phyloP scores from a whole-genome alignment of 2,888 invertebrate species.

The Orchesellides sinensis region DNA sequence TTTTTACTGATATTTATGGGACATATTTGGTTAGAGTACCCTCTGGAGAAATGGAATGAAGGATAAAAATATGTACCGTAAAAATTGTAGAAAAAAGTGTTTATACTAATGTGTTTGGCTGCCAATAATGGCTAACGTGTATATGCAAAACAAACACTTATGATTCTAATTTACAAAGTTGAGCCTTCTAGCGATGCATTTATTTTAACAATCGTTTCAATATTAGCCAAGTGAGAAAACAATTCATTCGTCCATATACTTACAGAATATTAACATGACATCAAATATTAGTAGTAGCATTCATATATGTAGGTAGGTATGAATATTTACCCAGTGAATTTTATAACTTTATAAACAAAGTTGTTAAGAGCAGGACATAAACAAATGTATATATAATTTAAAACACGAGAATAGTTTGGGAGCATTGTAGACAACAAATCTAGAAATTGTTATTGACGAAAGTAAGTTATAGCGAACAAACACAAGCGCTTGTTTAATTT shows the following conservation, averaged over 20 bases:
- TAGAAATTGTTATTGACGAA: too few species aligned
- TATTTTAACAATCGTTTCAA: not conserved
- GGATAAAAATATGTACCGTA: conserved; percentile 22
- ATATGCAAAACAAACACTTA: not conserved
- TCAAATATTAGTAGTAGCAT: too few species aligned
- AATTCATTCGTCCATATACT: not conserved
- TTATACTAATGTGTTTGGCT: not conserved
- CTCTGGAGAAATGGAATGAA: conserved; percentile 37
- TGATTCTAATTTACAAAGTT: not conserved
- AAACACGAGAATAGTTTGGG: too few species aligned
- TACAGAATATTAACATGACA: too few species aligned
- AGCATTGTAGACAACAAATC: too few species aligned
- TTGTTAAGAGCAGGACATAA: too few species aligned
- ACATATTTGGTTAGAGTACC: conserved; percentile 56
- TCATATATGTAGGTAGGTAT: not conserved
- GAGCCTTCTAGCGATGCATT: too few species aligned
- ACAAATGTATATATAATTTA: too few species aligned
- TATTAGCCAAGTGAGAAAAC: not conserved
- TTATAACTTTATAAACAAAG: too few species aligned
- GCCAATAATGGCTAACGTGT: not conserved
- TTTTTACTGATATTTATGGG: conserved; percentile 61
- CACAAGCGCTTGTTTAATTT: too few species aligned
- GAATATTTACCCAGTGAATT: not conserved
- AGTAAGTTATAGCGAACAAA: too few species aligned
- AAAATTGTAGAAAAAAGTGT: conserved; percentile 3